Evolutionary conservation across 2,888 invertebrate genomes (phyloP), one percentile per base, ranked within the genome.

Genomic region (Strigamia crassipes): DNA sequence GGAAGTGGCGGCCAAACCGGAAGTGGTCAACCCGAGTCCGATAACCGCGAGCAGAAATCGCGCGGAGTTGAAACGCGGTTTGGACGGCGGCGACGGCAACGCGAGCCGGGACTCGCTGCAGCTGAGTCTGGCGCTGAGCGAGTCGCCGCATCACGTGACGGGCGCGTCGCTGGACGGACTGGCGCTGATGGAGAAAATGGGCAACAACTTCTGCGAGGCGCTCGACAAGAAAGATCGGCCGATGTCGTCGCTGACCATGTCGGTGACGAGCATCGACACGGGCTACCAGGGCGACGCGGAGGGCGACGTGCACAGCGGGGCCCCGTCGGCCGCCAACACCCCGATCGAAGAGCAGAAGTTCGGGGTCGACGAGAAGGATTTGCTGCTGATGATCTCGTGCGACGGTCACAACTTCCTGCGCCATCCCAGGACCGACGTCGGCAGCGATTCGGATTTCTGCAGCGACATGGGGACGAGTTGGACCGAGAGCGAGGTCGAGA

Each of bases 381-480:
- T 27, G 2, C 12, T 23, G 23, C 73, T 61, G 66, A 61, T 56
- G 23, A 38, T 38, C 38, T 21, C 66, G 8, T 15, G n/a, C 18
- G 51, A 61, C 15, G 61, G n/a, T 4, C 42, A 61, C 13, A 15
- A 41, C 31, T 34, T 38, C 8, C 27, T 79, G 8, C 42, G 78
- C 8, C 80, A 80, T 23, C 77, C 34, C 15, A 46, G 51, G 21
- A 73, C 27, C 13, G 83, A 82, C 18, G 78, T 61, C 21, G 83
- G 82, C n/a, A 83, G 83, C 81, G 96, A 96, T 88, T 96, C 95
- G 0, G 96, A 95, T 88, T 95, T 95, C 88, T 95, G 94, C 87
- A 87, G 86, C 82, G 87, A 86, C 82, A 83, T 84, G 15, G 85
- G 84, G 1, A 84, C 85, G 9, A 83, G 83, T 82, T 61, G 83